Evolutionary conservation across 2,797 vertebrate genomes (phyloP).

Genomic region (Ptychobarbus kaznakovi): DNA sequence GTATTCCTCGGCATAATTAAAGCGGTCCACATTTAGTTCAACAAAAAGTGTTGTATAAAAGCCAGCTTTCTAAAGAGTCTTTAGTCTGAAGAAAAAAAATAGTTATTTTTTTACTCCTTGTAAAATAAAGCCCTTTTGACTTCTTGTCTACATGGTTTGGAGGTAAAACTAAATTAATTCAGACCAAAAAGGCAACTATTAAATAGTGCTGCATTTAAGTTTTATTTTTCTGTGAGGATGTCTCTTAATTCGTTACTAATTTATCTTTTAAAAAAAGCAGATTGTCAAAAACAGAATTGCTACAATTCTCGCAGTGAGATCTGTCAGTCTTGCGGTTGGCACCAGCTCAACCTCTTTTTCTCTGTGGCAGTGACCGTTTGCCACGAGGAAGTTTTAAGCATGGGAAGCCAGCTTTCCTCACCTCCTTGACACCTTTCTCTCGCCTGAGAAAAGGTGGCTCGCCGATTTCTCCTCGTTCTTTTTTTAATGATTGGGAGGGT

Average conservation of each 20-base stretch:
- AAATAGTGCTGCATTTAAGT: conserved; percentile 72
- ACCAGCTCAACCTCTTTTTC: conserved; percentile 63
- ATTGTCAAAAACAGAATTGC: conserved; percentile 79
- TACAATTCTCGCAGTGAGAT: conserved; percentile 70
- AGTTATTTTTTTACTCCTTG: conserved; percentile 58
- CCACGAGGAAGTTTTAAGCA: conserved; percentile 63
- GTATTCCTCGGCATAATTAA: conserved; percentile 61
- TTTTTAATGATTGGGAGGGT: conserved; percentile 54
- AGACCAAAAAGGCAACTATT: conserved; percentile 72
- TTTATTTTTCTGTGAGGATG: conserved; percentile 28
- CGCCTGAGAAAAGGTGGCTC: conserved; percentile 50
- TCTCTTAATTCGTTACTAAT: conserved; percentile 43
- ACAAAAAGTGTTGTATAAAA: conserved; percentile 67
- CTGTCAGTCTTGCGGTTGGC: conserved; percentile 62
- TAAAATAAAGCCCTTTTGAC: conserved; percentile 78
- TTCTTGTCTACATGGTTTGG: conserved; percentile 55
- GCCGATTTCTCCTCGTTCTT: conserved; percentile 59
- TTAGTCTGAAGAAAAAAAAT: conserved; percentile 62
- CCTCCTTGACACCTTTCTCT: conserved; percentile 65
- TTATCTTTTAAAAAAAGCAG: conserved; percentile 68
- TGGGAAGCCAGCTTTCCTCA: conserved; percentile 64
- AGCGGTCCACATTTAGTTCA: conserved; percentile 61
- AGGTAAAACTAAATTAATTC: conserved; percentile 62
- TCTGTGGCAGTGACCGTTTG: conserved; percentile 76
- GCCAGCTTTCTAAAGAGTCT: conserved; percentile 61